Conservation (phyloP, 1,140 invertebrate species). For the Procambarus virginalis region DNA sequence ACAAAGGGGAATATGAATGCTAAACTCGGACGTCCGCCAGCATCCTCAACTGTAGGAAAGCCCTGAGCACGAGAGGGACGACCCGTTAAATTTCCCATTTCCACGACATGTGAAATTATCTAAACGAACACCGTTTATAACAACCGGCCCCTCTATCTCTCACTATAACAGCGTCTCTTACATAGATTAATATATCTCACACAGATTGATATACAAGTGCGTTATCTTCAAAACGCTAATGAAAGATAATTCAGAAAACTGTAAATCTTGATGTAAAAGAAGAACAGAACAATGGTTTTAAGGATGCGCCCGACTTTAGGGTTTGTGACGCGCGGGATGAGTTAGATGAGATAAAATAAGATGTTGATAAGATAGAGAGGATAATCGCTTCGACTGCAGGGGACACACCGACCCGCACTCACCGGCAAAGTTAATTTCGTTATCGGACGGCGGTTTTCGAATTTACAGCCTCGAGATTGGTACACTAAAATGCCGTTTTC, state of each 20-base stretch:
- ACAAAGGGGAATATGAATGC: no score
- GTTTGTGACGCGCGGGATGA: conserved; percentile 45
- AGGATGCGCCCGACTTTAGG: conserved; percentile 43
- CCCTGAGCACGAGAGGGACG: no score
- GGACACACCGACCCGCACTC: conserved; percentile 27
- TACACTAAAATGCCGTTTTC: background rate
- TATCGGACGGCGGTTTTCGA: conserved; percentile 31
- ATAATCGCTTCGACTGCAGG: conserved; percentile 63
- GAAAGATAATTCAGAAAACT: background rate
- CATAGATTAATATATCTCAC: no score
- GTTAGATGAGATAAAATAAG: conserved; percentile 66
- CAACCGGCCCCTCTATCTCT: no score
- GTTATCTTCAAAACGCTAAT: background rate
- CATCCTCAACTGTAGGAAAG: no score
- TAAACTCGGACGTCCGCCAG: no score
- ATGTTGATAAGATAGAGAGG: conserved; percentile 61
- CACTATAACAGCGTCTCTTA: no score
- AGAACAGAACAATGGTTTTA: background rate
- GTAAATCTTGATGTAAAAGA: background rate
- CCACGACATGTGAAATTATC: no score
- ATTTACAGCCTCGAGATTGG: background rate
- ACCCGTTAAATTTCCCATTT: no score
- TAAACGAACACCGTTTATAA: no score
- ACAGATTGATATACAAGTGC: background rate
- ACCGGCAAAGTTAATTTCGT: background rate